Conservation (phyloP, 2,113 vertebrate genomes). For the Butorides virescens region DNA sequence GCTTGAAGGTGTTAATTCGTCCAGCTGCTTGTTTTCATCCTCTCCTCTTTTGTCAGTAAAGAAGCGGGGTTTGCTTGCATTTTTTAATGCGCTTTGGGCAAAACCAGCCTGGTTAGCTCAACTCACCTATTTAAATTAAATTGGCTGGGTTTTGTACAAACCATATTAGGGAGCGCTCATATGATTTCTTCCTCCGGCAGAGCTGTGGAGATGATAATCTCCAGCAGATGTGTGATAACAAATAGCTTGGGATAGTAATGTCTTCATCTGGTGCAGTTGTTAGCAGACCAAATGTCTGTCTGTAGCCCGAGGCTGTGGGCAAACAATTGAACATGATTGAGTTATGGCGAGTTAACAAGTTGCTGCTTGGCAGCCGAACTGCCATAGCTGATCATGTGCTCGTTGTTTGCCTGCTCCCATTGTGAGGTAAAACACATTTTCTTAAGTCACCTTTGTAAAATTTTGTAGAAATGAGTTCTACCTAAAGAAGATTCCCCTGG, state of each 20-base stretch:
- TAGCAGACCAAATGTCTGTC: slow-evolving; percentile 64
- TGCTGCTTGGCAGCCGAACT: slow-evolving; percentile 43
- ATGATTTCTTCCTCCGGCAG: slow-evolving; percentile 53
- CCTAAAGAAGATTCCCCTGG: neutral
- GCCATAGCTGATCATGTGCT: neutral
- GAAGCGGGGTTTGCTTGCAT: neutral
- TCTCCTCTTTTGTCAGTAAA: neutral
- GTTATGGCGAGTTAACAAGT: slow-evolving; percentile 56
- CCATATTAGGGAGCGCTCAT: neutral
- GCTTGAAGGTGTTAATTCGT: neutral
- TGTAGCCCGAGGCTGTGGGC: slow-evolving; percentile 44
- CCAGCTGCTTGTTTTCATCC: neutral
- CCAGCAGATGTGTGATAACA: slow-evolving; percentile 67
- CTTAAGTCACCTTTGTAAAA: neutral
- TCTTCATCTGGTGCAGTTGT: slow-evolving; percentile 63
- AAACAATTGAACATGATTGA: slow-evolving; percentile 56
- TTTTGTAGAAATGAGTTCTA: neutral
- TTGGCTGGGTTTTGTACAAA: slow-evolving; percentile 23
- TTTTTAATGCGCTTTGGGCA: neutral
- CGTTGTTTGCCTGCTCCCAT: neutral
- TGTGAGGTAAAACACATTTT: neutral
- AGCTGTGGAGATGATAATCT: slow-evolving; percentile 63
- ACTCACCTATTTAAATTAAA: slow-evolving; percentile 59
- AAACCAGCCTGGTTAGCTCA: slow-evolving; percentile 19
- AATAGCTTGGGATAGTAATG: slow-evolving; percentile 66